Base-by-base conservation (phyloP, 2,888 invertebrate genomes). In the Sinohyriopsis cumingii region DNA sequence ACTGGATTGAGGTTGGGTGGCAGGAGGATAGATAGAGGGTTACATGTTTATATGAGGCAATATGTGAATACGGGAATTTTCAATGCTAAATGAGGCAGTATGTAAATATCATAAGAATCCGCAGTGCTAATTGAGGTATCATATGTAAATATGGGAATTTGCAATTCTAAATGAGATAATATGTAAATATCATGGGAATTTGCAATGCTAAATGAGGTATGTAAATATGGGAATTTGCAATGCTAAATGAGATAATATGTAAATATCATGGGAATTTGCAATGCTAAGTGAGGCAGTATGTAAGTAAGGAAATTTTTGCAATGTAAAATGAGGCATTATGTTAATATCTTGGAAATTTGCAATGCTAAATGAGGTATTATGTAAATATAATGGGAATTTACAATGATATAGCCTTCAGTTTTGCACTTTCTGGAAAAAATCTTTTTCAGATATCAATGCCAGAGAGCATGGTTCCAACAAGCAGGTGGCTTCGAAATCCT, bases 391-490 rank as follows among this genome's bases (percentile, higher is more conserved):
- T 9, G 33, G 9, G 9, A 33, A 33, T 33, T 33, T 33, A 9
- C 33, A 33, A 33, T 33, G 33, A 9, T 61, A 28, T n/a, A 61
- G 12, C 12, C 22, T 15, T 59, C 59, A 22, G 7, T 0, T 2
- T 19, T 59, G 59, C 24, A 59, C n/a, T 2, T 24, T 59, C 3
- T 18, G n/a, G 4, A 22, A n/a, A n/a, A 45, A 45, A 45, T 45
- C 15, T 45, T 67, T 75, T 81, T 18, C 81, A 92, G 92, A 85
- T 71, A 81, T 93, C n/a, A 83, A 84, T 73, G 97, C 96, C 0
- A 93, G 96, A 68, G 99, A 99, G 90, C 95, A 96, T 18, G 99
- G 97, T 0, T 98, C 98, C 0, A 99, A 96, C 89, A 99, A 99
- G 89, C 97, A 97, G 89, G 94, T 95, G 0, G 98, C 99, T 0